A percentile compares a stretch with the other conserved stretches of the same genome.
phyloP scores from a whole-genome alignment of 2,888 invertebrate genomes.

The Hemithea aestivaria region DNA sequence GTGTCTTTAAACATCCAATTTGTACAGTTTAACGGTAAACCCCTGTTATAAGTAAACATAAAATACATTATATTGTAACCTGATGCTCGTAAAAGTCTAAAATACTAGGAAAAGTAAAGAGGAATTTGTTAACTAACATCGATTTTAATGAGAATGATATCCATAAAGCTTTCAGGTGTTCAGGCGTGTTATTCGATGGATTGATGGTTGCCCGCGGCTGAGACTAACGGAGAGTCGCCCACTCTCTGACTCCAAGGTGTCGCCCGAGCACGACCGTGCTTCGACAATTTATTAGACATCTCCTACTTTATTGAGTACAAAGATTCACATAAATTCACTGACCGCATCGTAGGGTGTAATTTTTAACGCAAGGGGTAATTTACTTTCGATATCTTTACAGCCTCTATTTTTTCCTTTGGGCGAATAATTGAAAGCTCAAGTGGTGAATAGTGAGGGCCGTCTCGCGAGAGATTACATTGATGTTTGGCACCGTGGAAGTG shows the following conservation, averaged over 20 bases:
- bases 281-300: conserved; percentile 69
- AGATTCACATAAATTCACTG: conserved; percentile 70
- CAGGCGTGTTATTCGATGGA: conserved; percentile 12
- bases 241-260: conserved; percentile 57
- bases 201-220: conserved; percentile 21
- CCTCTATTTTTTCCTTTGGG: conserved; percentile 12
- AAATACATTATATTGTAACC: too few species aligned
- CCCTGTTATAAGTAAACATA: too few species aligned
- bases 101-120: not conserved
- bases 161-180: conserved; percentile 2
- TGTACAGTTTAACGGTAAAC: too few species aligned
- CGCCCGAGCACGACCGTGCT: conserved; percentile 56
- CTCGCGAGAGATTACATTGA: not conserved
- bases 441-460: conserved; percentile 2
- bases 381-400: conserved; percentile 37
- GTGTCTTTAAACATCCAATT: too few species aligned
- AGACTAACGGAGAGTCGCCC: conserved; percentile 68
- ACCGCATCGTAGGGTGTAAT: conserved; percentile 47
- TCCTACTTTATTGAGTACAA: conserved; percentile 71
- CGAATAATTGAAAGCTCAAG: conserved; percentile 7
- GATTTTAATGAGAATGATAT: not conserved
- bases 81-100: not conserved
- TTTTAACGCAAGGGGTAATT: conserved; percentile 47
- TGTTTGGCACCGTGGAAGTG: conserved; percentile 16
- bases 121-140: not conserved